phyloP scores from a whole-genome alignment of 2,113 vertebrate genomes.

The Clarias macrocephalus region DNA sequence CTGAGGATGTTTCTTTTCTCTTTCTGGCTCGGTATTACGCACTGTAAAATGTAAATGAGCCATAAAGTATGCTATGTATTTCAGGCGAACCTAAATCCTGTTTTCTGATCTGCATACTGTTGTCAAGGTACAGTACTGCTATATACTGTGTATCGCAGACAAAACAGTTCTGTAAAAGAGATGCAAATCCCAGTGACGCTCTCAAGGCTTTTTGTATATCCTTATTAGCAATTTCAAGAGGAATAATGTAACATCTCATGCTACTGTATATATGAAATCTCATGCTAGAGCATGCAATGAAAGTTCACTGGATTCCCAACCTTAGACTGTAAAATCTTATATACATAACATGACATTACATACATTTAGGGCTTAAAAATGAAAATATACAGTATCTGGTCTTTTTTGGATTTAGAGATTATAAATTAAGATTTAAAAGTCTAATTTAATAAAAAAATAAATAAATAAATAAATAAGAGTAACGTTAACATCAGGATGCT shows the following conservation, averaged over 20 bases:
- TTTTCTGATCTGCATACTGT: conserved; percentile 1
- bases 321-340: background rate
- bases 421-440: too few relatives aligned
- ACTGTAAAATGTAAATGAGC: background rate
- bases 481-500: background rate
- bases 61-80: background rate
- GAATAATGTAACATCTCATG: background rate
- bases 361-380: background rate
- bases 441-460: too few relatives aligned
- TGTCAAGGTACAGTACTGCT: too few relatives aligned
- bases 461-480: background rate
- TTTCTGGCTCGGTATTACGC: background rate
- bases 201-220: background rate
- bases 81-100: background rate
- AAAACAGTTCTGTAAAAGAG: background rate
- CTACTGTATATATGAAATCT: background rate
- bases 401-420: background rate
- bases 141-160: background rate
- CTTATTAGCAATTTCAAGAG: background rate
- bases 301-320: background rate
- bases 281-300: background rate
- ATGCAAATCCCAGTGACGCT: background rate
- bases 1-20: background rate
- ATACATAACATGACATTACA: background rate
- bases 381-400: background rate